phyloP scores from a whole-genome alignment of 2,888 invertebrate species.

The Eretmocerus hayati region DNA sequence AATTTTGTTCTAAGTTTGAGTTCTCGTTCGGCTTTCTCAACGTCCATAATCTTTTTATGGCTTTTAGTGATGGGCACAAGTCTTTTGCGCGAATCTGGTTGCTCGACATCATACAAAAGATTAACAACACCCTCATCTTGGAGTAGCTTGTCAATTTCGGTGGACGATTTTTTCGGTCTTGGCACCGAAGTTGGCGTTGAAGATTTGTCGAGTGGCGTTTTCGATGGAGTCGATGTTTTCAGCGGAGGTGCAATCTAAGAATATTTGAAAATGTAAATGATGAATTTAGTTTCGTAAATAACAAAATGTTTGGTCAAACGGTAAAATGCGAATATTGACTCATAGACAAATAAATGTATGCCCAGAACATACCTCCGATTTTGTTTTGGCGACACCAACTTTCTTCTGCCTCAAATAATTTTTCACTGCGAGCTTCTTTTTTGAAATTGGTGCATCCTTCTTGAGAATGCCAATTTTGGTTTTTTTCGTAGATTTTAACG shows the following conservation, averaged over 20 bases:
- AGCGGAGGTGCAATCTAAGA: neutral
- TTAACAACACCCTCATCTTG: slow-evolving; percentile 84
- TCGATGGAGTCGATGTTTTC: neutral
- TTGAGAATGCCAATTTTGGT: slow-evolving; percentile 24
- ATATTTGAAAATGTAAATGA: neutral
- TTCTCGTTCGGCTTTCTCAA: slow-evolving; percentile 43
- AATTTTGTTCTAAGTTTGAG: slow-evolving; percentile 52
- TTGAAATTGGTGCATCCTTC: slow-evolving; percentile 24
- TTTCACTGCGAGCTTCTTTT: slow-evolving; percentile 22
- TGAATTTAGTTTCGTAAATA: neutral
- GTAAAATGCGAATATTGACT: neutral
- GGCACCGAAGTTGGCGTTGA: neutral
- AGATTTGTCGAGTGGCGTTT: slow-evolving; percentile 1
- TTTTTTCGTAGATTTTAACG: slow-evolving; percentile 15
- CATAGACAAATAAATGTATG: no score
- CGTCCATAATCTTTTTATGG: slow-evolving; percentile 42
- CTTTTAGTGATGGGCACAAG: slow-evolving; percentile 42
- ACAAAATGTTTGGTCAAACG: neutral
- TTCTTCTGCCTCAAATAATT: slow-evolving; percentile 25
- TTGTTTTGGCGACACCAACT: slow-evolving; percentile 12
- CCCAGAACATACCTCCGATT: neutral
- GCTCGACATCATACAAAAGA: slow-evolving; percentile 73
- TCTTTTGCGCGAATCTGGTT: slow-evolving; percentile 38
- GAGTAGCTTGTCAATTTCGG: slow-evolving; percentile 69
- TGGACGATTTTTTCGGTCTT: slow-evolving; percentile 51